These are phyloP conservation scores for Elaphurus davidianus DNA, from an alignment of 2,113 vertebrate genomes.

Conservation along the genomic window DNA sequence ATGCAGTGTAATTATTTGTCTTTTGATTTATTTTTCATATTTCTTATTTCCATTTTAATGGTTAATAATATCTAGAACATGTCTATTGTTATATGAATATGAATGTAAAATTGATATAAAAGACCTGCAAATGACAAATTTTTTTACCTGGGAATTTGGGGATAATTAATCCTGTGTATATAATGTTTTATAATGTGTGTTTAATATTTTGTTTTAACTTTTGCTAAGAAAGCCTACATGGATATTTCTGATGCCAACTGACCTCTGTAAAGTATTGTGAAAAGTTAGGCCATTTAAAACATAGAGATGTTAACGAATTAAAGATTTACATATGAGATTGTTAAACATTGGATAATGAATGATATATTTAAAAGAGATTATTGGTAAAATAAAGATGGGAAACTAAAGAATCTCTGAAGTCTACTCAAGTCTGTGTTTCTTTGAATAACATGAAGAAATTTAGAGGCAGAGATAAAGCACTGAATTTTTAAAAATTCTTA, in stretches of 20 bases:
- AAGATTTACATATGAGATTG: neutral
- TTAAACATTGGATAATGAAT: neutral
- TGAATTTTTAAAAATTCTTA: neutral
- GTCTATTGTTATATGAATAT: neutral
- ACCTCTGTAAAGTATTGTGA: neutral
- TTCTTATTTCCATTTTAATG: neutral
- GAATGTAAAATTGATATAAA: neutral
- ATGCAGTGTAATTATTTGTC: neutral
- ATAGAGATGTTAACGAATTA: neutral
- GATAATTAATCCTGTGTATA: neutral
- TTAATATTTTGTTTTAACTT: neutral
- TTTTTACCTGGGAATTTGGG: neutral
- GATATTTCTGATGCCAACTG: neutral
- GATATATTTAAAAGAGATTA: neutral
- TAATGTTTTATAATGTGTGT: neutral
- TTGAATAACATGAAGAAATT: neutral
- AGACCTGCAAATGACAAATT: neutral
- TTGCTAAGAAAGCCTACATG: neutral
- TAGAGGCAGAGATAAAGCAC: neutral
- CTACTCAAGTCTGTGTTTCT: neutral
- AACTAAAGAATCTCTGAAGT: neutral
- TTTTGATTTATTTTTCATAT: neutral
- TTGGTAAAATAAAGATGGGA: neutral
- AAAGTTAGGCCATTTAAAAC: neutral
- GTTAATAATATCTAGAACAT: neutral